phyloP scores from a whole-genome alignment of 2,888 invertebrate species.

The Rutpela maculata region DNA sequence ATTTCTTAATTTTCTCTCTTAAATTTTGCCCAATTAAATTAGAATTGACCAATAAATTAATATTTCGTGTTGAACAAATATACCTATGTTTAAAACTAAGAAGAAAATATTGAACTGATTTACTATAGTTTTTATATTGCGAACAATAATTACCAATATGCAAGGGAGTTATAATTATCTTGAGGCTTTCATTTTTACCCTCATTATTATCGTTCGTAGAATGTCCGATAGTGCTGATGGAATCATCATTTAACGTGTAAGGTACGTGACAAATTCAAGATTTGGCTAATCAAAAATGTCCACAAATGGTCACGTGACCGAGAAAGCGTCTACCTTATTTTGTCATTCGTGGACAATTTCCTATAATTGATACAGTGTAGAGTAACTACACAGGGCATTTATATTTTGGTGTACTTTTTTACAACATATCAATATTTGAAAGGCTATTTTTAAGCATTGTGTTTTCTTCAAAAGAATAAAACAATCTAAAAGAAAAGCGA shows the following conservation, averaged over 20 bases:
- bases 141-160: neutral
- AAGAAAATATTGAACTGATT: too few species aligned
- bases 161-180: neutral
- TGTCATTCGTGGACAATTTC: constrained; percentile 32
- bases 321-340: constrained; percentile 48
- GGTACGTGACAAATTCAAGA: constrained; percentile 49
- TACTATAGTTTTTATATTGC: neutral
- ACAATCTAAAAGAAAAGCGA: too few species aligned
- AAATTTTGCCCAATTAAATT: too few species aligned
- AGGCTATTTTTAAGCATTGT: too few species aligned
- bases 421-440: too few species aligned
- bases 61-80: too few species aligned
- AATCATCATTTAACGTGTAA: constrained; percentile 37
- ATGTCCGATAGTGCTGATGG: constrained; percentile 50
- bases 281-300: constrained; percentile 52
- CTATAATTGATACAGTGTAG: neutral
- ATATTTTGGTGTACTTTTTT: neutral
- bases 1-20: too few species aligned
- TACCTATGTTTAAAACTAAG: too few species aligned
- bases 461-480: too few species aligned
- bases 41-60: too few species aligned
- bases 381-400: neutral
- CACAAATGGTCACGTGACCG: constrained; percentile 53
- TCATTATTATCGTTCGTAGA: constrained; percentile 39
- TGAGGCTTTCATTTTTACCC: constrained; percentile 28